A percentile compares a stretch with the other conserved stretches of the same genome.
Evolutionary conservation across 1,140 invertebrate species (phyloP).

Genomic region (Coelopa frigida): DNA sequence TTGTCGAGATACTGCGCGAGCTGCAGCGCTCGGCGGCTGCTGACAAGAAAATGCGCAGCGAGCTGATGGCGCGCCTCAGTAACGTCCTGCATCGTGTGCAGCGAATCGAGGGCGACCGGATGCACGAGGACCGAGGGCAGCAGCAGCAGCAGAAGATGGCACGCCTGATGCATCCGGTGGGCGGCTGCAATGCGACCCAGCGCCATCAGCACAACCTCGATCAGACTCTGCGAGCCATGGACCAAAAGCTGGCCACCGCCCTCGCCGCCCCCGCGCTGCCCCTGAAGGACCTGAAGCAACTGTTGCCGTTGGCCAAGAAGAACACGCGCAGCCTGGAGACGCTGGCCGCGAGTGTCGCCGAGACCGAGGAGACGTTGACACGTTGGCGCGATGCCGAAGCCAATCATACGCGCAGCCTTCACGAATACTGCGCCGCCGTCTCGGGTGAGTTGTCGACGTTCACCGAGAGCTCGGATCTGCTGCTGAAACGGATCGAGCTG

Average conservation of each 20-base stretch:
- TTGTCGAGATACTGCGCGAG: too few relatives aligned
- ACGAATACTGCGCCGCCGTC: slow-evolving; percentile 9
- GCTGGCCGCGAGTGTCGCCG: neutral
- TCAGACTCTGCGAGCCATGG: slow-evolving; percentile 1
- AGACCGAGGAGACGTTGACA: slow-evolving; percentile 5
- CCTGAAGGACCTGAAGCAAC: slow-evolving; percentile 14
- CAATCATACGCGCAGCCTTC: slow-evolving; percentile 4
- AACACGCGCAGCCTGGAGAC: slow-evolving; percentile 11
- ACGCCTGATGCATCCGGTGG: slow-evolving; percentile 5
- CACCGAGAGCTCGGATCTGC: slow-evolving; percentile 19
- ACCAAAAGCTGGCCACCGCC: neutral
- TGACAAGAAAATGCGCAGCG: slow-evolving; percentile 6
- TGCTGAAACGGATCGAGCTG: slow-evolving; percentile 19
- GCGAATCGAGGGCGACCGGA: slow-evolving; percentile 10
- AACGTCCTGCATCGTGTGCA: slow-evolving; percentile 12
- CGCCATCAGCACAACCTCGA: slow-evolving; percentile 2
- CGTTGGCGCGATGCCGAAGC: slow-evolving; percentile 9
- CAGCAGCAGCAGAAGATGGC: neutral
- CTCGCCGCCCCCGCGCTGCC: neutral
- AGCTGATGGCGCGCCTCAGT: slow-evolving; percentile 11
- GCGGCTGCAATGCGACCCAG: slow-evolving; percentile 3
- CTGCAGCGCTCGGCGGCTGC: neutral
- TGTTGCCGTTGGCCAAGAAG: slow-evolving; percentile 7
- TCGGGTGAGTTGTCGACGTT: slow-evolving; percentile 19
- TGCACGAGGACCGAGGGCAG: neutral